Evolutionary conservation across 2,888 invertebrate genomes (phyloP), one percentile per base, ranked within the genome.

Genomic region (Strigamia maritima): DNA sequence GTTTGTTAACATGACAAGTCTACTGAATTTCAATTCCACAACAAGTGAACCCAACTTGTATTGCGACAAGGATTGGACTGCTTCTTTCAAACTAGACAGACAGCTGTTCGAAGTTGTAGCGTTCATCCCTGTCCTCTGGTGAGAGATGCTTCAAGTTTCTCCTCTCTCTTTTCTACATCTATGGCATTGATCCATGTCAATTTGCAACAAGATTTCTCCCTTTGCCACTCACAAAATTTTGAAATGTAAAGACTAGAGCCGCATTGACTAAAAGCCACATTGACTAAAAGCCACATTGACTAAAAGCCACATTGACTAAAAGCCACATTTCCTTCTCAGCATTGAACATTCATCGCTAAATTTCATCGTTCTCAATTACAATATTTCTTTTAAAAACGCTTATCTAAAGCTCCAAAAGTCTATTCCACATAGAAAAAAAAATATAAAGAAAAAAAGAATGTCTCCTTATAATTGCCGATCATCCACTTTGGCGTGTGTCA

Each of bases 81-180:
- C 65, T 65, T 65, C 65, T 65, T 65, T 65, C 65, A 65, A 65
- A 1, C 28, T 65, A 65, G 65, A 65, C 65, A 65, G 65, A 65
- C 65, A 65, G 65, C 65, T 65, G 65, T 26, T 65, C 1, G 65
- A 65, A 16, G 16, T 26, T 26, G 24, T 26, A 65, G 65, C 24
- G 65, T 65, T 65, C 65, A 65, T 26, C 65, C 65, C 65, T 65
- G 65, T 65, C 65, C 65, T 65, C 65, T 65, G 26, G 65, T 65
- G 65, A 65, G 65, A 65, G 65, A 65, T 65, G 65, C 65, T 65
- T 65, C 65, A 65, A 65, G 65, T 65, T 65, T 65, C 65, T 24
- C 6, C 26, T 65, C 65, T 65, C 65, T 26, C 65, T 26, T n/a
- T 65, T 24, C 65, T 65, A 24, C 65, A 65, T 65, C 65, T 65